These are phyloP conservation scores for Petrophora chlorosata DNA, from an alignment of 2,888 invertebrate species.

Conservation along the genomic window DNA sequence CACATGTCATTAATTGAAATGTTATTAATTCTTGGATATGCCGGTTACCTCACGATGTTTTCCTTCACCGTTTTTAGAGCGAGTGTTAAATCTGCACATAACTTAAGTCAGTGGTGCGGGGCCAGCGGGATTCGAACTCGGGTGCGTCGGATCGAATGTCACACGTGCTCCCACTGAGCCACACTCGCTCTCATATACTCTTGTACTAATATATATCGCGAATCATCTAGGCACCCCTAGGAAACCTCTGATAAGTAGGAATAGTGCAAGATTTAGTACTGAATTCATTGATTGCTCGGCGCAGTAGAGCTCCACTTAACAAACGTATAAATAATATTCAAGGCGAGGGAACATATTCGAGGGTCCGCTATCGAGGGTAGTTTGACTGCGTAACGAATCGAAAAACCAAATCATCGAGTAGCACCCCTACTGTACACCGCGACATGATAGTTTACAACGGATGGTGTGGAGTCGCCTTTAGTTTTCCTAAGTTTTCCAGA, in stretches of 20 bases:
- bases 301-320: conserved; percentile 76
- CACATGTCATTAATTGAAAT: too few species aligned
- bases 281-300: conserved; percentile 34
- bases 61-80: too few species aligned
- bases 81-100: too few species aligned
- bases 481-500: conserved; percentile 14
- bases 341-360: conserved; percentile 81
- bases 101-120: too few species aligned
- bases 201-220: too few species aligned
- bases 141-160: too few species aligned
- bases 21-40: too few species aligned
- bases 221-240: background rate
- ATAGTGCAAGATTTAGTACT: conserved; percentile 6
- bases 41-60: too few species aligned
- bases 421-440: conserved; percentile 80
- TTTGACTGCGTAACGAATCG: conserved; percentile 84
- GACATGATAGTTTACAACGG: conserved; percentile 77
- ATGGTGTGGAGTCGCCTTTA: conserved; percentile 52
- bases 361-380: conserved; percentile 79
- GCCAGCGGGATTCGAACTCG: too few species aligned
- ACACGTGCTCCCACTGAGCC: too few species aligned
- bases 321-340: conserved; percentile 84
- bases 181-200: too few species aligned
- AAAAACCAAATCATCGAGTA: conserved; percentile 84
- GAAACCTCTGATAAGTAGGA: too few species aligned